Evolutionary conservation across 2,888 invertebrate genomes (phyloP).

Genomic region (Agriotes lineatus): DNA sequence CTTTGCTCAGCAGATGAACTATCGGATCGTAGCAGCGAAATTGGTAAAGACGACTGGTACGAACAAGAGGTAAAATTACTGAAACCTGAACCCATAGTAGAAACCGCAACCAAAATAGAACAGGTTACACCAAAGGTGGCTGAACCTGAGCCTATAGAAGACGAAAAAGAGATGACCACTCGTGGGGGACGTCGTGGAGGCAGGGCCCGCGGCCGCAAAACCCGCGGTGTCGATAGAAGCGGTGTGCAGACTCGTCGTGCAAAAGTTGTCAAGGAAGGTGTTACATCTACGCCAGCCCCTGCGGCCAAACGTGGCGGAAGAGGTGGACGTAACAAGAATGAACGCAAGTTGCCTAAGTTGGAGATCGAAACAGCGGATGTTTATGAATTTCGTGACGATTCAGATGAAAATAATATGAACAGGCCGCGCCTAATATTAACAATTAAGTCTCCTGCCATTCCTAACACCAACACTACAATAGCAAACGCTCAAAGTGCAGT

Average conservation of each 20-base stretch:
- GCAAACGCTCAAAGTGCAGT: slow-evolving; percentile 58
- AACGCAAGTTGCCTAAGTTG: slow-evolving; percentile 69
- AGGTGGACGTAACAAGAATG: slow-evolving; percentile 68
- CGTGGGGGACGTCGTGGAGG: slow-evolving; percentile 54
- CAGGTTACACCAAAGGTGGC: slow-evolving; percentile 55
- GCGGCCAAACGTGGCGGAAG: slow-evolving; percentile 64
- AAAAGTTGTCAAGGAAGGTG: slow-evolving; percentile 58
- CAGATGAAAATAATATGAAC: slow-evolving; percentile 79
- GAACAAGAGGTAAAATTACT: slow-evolving; percentile 44
- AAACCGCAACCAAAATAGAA: slow-evolving; percentile 4
- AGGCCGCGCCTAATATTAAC: slow-evolving; percentile 85
- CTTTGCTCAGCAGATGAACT: slow-evolving; percentile 70
- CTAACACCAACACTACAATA: slow-evolving; percentile 56
- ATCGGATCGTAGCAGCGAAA: slow-evolving; percentile 62
- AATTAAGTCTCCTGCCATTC: slow-evolving; percentile 78
- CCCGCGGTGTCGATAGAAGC: slow-evolving; percentile 60
- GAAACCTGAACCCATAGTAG: neutral
- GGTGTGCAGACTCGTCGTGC: slow-evolving; percentile 72
- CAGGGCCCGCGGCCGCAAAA: slow-evolving; percentile 61
- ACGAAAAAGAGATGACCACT: slow-evolving; percentile 52
- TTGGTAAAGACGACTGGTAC: slow-evolving; percentile 57
- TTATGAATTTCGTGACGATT: slow-evolving; percentile 93
- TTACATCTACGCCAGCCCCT: slow-evolving; percentile 5
- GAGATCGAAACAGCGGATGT: slow-evolving; percentile 79
- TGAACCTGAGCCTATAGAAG: slow-evolving; percentile 47